Evolutionary conservation across 2,888 invertebrate species (phyloP).

Genomic region (Agriopis marginaria): DNA sequence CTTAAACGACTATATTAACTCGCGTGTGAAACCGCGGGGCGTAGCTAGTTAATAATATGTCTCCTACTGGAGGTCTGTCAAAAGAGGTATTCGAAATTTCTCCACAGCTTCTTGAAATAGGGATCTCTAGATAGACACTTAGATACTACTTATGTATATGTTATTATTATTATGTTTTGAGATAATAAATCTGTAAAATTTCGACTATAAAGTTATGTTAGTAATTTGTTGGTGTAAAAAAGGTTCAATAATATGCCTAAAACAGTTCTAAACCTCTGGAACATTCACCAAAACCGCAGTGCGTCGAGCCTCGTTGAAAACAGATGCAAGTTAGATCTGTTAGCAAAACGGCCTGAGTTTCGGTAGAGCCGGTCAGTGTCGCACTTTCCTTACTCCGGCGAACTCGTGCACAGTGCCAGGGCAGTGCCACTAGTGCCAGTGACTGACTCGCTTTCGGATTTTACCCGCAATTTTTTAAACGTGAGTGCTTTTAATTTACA

Average conservation of each 20-base stretch:
- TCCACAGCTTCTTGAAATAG: too few species aligned
- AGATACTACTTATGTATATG: too few species aligned
- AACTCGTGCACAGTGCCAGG: slow-evolving; percentile 44
- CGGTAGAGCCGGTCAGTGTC: slow-evolving; percentile 54
- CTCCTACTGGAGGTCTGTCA: too few species aligned
- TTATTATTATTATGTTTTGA: too few species aligned
- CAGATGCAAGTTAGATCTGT: slow-evolving; percentile 47
- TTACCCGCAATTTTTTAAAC: slow-evolving; percentile 24
- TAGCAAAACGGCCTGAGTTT: slow-evolving; percentile 58
- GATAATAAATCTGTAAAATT: too few species aligned
- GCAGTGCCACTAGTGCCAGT: slow-evolving; percentile 22
- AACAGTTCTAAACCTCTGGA: slow-evolving; percentile 56
- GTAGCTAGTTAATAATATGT: too few species aligned
- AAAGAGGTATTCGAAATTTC: too few species aligned
- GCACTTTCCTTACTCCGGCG: slow-evolving; percentile 50
- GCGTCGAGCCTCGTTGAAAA: slow-evolving; percentile 45
- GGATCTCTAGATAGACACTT: too few species aligned
- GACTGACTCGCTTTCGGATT: slow-evolving; percentile 30
- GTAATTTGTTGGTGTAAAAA: too few species aligned
- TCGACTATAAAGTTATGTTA: too few species aligned
- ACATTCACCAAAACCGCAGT: slow-evolving; percentile 57
- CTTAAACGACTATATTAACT: too few species aligned
- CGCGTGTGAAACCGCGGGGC: too few species aligned
- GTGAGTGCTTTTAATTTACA: slow-evolving; percentile 26
- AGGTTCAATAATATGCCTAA: slow-evolving; percentile 10